Conservation (phyloP, 2,113 vertebrate species). For the Morphnarchus princeps region DNA sequence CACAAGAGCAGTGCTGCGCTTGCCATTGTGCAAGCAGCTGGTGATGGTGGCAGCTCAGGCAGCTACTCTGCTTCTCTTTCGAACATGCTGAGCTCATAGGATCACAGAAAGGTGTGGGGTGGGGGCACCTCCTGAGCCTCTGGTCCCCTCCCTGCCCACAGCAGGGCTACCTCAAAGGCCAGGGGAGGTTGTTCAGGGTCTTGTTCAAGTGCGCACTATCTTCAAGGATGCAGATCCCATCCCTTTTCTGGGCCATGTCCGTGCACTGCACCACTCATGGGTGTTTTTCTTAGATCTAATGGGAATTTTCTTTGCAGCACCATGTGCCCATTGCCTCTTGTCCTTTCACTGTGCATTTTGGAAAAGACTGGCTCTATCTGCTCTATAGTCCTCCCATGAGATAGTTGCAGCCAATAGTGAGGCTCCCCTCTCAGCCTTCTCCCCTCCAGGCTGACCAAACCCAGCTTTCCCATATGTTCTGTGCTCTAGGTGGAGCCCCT, state of each 20-base stretch:
- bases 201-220: not conserved
- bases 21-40: not conserved
- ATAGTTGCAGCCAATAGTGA: not conserved
- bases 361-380: not conserved
- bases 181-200: not conserved
- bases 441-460: not conserved
- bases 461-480: not conserved
- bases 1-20: not conserved
- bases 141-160: not conserved
- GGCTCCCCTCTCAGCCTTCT: not conserved
- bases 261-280: not conserved
- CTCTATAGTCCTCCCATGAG: not conserved
- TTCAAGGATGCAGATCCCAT: not conserved
- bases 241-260: not conserved
- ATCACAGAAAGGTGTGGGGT: not conserved
- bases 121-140: not conserved
- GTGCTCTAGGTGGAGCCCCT: not conserved
- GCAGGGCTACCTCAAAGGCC: not conserved
- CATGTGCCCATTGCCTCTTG: accelerated
- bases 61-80: not conserved
- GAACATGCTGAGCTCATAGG: not conserved
- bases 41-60: not conserved
- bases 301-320: not conserved
- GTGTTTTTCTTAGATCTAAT: not conserved
- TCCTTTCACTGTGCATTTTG: not conserved